Base-by-base conservation (phyloP, 2,888 invertebrate genomes). In the Rhorus exstirpatorius region DNA sequence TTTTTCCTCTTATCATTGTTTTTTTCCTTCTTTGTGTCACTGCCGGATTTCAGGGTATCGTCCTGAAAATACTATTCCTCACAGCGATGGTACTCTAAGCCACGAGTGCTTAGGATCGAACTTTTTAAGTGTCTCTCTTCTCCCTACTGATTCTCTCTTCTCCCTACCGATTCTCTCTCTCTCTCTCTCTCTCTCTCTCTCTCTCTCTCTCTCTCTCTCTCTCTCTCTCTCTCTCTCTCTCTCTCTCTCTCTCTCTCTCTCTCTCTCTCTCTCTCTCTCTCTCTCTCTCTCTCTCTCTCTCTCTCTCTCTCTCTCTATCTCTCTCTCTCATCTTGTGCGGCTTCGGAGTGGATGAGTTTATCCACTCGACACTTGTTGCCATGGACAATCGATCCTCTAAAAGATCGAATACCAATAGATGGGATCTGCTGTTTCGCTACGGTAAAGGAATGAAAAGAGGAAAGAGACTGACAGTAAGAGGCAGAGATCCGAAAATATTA, bases 311-410 rank as follows among this genome's bases (percentile, higher is more conserved):
- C 63, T 41, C 49, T n/a, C 65, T 65, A 44, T 38, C 24, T 49
- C 49, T 35, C 14, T 41, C 4, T 26, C 49, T 7, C 10, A 8
- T 38, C 8, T 8, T 38, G 8, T 38, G 10, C n/a, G 31, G 38
- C 46, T 58, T 60, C 17, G 1, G 6, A 31, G 51, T 44, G 53
- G 78, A 80, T 3, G 6, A 31, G 51, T 44, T 63, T 78, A 80
- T 78, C 77, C 79, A 76, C 71, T 68, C 79, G 74, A 79, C 84
- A 84, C 85, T 86, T 85, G 84, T 84, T 85, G 84, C 83, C 83
- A 75, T 14, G 61, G 21, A 74, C 53, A 81, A 83, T 85, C 86
- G 77, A 86, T 83, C 83, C 53, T 79, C 7, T 72, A 41, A 26
- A 38, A 41, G 58, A 76, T 76, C 38, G 41, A 75, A 79, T 70